phyloP scores from a whole-genome alignment of 2,888 invertebrate genomes.

The Opisthograptis luteolata region DNA sequence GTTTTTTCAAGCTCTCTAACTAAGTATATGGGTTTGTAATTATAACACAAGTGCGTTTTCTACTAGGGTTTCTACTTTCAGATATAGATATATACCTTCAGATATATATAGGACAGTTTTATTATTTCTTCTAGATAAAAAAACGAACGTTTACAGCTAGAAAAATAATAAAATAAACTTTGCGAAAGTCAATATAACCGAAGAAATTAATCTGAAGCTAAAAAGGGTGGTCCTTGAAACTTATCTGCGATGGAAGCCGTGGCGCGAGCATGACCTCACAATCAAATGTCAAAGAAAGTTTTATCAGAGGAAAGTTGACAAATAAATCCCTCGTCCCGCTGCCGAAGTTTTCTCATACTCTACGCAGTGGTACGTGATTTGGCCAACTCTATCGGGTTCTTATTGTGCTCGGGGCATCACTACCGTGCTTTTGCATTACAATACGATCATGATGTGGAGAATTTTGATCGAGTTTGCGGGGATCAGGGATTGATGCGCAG shows the following conservation, averaged over 20 bases:
- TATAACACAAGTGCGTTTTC: no score
- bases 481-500: constrained; percentile 5
- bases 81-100: no score
- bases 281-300: constrained; percentile 81
- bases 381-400: constrained; percentile 45
- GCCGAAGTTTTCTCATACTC: constrained; percentile 73
- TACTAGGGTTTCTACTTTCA: no score
- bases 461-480: constrained; percentile 22
- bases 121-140: background rate
- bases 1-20: no score
- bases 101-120: no score
- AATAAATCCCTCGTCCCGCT: constrained; percentile 71
- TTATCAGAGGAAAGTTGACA: constrained; percentile 80
- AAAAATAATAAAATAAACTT: constrained; percentile 13
- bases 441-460: constrained; percentile 26
- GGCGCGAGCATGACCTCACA: constrained; percentile 70
- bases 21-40: no score
- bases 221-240: constrained; percentile 32
- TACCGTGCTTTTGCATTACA: constrained; percentile 27
- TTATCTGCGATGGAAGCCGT: constrained; percentile 55
- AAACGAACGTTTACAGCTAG: background rate
- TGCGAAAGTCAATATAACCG: constrained; percentile 15
- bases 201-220: constrained; percentile 31
- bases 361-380: constrained; percentile 60
- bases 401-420: constrained; percentile 41